These are phyloP conservation scores for Platynereis dumerilii DNA, from an alignment of 2,888 invertebrate genomes.

Conservation along the genomic window DNA sequence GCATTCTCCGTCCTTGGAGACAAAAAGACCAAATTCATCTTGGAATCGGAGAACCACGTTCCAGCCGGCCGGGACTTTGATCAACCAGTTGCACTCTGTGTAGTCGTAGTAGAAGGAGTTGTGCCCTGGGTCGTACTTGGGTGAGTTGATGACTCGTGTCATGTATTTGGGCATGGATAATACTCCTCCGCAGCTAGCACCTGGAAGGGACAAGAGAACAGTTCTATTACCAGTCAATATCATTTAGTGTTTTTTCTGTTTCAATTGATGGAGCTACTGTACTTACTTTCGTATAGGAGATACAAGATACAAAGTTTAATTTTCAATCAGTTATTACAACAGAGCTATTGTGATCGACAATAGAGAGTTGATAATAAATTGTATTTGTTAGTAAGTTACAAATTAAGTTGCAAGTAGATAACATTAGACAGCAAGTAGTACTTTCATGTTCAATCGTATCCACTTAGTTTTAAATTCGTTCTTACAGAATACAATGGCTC, in stretches of 20 bases:
- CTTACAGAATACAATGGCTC: too few species aligned
- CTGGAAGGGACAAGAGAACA: neutral
- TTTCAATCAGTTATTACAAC: too few species aligned
- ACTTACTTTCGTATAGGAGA: too few species aligned
- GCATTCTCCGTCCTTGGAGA: constrained; percentile 11
- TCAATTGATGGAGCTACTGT: too few species aligned
- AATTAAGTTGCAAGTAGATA: too few species aligned
- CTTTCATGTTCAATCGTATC: too few species aligned
- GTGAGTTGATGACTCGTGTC: neutral
- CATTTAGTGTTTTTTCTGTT: neutral
- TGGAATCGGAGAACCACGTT: constrained; percentile 15
- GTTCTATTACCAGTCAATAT: neutral
- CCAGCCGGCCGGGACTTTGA: constrained; percentile 9
- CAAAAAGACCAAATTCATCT: constrained; percentile 27
- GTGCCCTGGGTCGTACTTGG: neutral
- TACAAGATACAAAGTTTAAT: too few species aligned
- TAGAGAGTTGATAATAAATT: too few species aligned
- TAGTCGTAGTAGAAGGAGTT: constrained; percentile 13
- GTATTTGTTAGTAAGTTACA: too few species aligned
- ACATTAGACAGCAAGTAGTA: too few species aligned
- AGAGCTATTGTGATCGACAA: too few species aligned
- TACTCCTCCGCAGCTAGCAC: constrained; percentile 21
- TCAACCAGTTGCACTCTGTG: constrained; percentile 24
- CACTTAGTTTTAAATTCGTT: too few species aligned
- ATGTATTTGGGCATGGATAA: neutral